Base-by-base conservation (phyloP, 1,140 invertebrate genomes). In the Anagrus nilaparvatae region DNA sequence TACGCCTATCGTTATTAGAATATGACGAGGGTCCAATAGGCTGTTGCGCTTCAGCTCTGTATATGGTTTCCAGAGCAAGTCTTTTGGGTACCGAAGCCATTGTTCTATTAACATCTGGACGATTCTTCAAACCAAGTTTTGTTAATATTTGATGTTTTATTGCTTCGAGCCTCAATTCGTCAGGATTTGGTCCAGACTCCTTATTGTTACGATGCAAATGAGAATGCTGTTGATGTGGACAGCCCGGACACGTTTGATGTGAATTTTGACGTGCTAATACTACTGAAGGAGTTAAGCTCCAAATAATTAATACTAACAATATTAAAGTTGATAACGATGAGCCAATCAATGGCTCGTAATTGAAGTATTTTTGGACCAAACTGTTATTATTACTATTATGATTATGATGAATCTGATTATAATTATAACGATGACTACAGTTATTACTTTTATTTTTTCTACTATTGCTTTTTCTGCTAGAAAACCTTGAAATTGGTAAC, bases 71-170 rank as follows among this genome's bases (percentile, higher is more conserved):
- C 50, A 82, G 62, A 9, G 83, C 76, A 21, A 84, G 63, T 40
- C 83, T 76, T 41, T 73, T 67, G 0, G 81, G 78, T 8, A 74
- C 66, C 21, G 49, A 68, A 52, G 63, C 60, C 37, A 81, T 59
- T 8, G 75, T 75, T 32, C 73, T 62, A 5, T 79, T 82, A 14
- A 85, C 75, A 53, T 84, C 84, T 14, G 83, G 83, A 42, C 77
- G 75, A 8, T 63, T 61, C 28, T 71, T 71, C 13, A 86, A 65
- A 5, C 82, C 82, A 40, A 86, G 68, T 59, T 85, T 86, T 6
- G 73, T 74, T 10, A 86, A 62, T 46, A 86, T 85, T 60, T 85
- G 82, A 32, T 75, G 73, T 55, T 85, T 84, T 50, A 86, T 84
- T 2, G 80, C 78, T 54, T 85, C 82, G 20, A 86, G 62, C 33